Conservation (phyloP, 2,888 invertebrate genomes). For the Agelastica alni region DNA sequence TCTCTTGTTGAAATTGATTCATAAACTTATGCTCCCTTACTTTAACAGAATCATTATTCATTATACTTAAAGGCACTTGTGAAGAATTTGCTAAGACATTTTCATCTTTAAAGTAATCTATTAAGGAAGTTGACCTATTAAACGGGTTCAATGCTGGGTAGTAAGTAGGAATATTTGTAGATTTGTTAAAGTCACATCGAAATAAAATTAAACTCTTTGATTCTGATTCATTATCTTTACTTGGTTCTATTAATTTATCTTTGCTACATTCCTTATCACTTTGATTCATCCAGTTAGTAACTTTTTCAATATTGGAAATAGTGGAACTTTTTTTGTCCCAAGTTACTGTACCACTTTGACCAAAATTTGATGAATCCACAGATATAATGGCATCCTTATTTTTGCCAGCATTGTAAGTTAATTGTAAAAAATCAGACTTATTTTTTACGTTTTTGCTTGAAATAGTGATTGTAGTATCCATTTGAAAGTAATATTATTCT, state of each 20-base stretch:
- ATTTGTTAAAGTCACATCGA: constrained; percentile 34
- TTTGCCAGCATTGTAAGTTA: constrained; percentile 23
- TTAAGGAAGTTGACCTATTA: constrained; percentile 26
- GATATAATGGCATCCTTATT: constrained; percentile 27
- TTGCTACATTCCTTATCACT: constrained; percentile 24
- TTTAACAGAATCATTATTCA: background rate
- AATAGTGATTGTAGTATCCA: constrained; percentile 38
- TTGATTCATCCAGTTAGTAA: constrained; percentile 37
- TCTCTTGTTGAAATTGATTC: constrained; percentile 4
- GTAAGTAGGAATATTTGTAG: constrained; percentile 18
- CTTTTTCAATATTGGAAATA: constrained; percentile 36
- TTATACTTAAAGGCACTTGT: constrained; percentile 6
- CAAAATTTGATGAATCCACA: constrained; percentile 28
- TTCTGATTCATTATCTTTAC: constrained; percentile 23
- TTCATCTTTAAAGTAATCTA: constrained; percentile 27
- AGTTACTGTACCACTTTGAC: constrained; percentile 30
- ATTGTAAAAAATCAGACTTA: constrained; percentile 26
- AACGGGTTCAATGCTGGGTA: constrained; percentile 22
- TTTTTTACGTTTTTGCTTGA: constrained; percentile 29
- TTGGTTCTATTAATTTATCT: constrained; percentile 12
- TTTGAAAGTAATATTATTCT: constrained; percentile 10
- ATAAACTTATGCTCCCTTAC: background rate
- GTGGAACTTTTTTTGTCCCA: constrained; percentile 31
- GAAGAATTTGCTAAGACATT: constrained; percentile 9
- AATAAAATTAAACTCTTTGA: constrained; percentile 32